phyloP scores from a whole-genome alignment of 2,113 vertebrate genomes.

The Pachyramphus minor region DNA sequence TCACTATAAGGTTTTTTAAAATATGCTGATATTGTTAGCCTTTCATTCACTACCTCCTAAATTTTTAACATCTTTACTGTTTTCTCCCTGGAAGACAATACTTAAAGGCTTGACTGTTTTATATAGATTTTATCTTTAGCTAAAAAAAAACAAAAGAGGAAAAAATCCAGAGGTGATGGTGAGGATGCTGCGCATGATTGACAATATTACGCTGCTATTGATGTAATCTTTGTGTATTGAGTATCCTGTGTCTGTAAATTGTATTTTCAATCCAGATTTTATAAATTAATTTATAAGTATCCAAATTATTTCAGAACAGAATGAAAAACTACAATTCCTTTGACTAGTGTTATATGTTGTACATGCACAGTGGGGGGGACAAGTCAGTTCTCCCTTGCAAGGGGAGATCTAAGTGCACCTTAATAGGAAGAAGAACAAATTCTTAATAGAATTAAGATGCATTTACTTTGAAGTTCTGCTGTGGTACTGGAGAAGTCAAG shows the following conservation, averaged over 20 bases:
- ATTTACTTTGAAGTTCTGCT: slow-evolving; percentile 45
- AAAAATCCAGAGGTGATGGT: slow-evolving; percentile 9
- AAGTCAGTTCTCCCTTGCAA: not conserved
- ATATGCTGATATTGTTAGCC: slow-evolving; percentile 53
- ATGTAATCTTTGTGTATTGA: slow-evolving; percentile 41
- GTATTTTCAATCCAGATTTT: slow-evolving; percentile 57
- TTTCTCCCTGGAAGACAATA: slow-evolving; percentile 61
- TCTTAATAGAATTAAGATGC: slow-evolving; percentile 41
- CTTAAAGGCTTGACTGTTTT: slow-evolving; percentile 75
- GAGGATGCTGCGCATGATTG: slow-evolving; percentile 33
- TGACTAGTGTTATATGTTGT: slow-evolving; percentile 31
- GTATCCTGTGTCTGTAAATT: slow-evolving; percentile 25
- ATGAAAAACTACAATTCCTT: slow-evolving; percentile 34
- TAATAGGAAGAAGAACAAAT: slow-evolving; percentile 53
- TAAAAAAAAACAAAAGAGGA: not conserved
- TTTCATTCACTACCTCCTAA: slow-evolving; percentile 80
- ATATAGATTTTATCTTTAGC: slow-evolving; percentile 65
- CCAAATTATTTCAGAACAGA: slow-evolving; percentile 39
- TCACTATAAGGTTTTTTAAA: slow-evolving; percentile 60
- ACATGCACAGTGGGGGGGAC: not conserved
- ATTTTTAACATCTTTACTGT: slow-evolving; percentile 56
- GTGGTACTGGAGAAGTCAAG: slow-evolving; percentile 66
- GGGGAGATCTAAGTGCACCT: slow-evolving; percentile 65
- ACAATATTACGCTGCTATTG: slow-evolving; percentile 64
- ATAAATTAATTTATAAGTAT: slow-evolving; percentile 58